Conservation (phyloP, 2,888 invertebrate species). For the Cryptus armator region DNA sequence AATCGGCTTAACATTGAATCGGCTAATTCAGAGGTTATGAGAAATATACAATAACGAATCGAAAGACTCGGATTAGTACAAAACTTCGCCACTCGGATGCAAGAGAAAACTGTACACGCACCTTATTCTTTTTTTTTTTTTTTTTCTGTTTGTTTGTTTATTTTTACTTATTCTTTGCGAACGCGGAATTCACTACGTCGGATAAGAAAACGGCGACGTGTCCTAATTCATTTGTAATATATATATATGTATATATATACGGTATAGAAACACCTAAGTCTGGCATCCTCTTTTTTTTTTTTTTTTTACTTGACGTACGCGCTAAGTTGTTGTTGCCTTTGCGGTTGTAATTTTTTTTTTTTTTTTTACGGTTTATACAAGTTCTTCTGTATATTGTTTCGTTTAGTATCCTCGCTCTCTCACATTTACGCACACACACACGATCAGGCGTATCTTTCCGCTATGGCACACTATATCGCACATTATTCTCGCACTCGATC, state of each 20-base stretch:
- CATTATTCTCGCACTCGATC: slow-evolving; percentile 28
- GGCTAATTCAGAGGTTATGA: slow-evolving; percentile 21
- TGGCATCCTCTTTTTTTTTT: slow-evolving; percentile 47
- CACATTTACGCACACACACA: slow-evolving; percentile 37
- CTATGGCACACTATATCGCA: slow-evolving; percentile 21
- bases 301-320: slow-evolving; percentile 59
- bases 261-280: slow-evolving; percentile 72
- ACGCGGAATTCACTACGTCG: slow-evolving; percentile 63
- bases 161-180: slow-evolving; percentile 39
- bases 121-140: slow-evolving; percentile 22
- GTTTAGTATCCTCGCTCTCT: slow-evolving; percentile 46
- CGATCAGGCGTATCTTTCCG: slow-evolving; percentile 25
- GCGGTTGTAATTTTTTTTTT: slow-evolving; percentile 42
- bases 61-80: not conserved
- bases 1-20: slow-evolving; percentile 50
- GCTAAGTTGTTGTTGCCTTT: slow-evolving; percentile 64
- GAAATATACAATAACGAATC: slow-evolving; percentile 46
- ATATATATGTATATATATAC: slow-evolving; percentile 47
- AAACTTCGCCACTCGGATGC: slow-evolving; percentile 35
- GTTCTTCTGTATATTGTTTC: slow-evolving; percentile 50
- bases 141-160: slow-evolving; percentile 20
- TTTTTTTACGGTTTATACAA: slow-evolving; percentile 59
- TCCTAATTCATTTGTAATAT: slow-evolving; percentile 61
- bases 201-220: slow-evolving; percentile 71
- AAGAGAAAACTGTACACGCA: slow-evolving; percentile 55